Percentiles rank a stretch among this genome's conserved stretches.
phyloP scores from a whole-genome alignment of 1,140 invertebrate genomes.

The Camponotus vicinus region DNA sequence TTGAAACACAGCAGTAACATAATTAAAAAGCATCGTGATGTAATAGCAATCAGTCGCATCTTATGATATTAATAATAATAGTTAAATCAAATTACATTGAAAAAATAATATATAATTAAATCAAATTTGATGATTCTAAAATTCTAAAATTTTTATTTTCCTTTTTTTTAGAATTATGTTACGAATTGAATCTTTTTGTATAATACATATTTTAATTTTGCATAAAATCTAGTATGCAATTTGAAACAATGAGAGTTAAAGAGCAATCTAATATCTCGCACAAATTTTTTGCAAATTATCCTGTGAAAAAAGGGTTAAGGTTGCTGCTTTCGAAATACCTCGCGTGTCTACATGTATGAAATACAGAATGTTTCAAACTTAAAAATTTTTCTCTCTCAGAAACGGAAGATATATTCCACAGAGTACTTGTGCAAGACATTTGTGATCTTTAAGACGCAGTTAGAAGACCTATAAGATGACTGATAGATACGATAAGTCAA shows the following conservation, averaged over 20 bases:
- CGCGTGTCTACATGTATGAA: background rate
- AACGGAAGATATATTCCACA: background rate
- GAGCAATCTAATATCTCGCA: background rate
- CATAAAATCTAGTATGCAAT: background rate
- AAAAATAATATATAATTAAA: too few relatives aligned
- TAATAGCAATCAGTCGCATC: too few relatives aligned
- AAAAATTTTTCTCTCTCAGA: background rate
- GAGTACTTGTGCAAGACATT: background rate
- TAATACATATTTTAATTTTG: background rate
- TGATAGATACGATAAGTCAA: constrained; percentile 17
- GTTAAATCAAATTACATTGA: too few relatives aligned
- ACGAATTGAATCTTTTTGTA: background rate
- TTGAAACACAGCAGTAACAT: background rate
- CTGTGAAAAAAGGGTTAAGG: background rate
- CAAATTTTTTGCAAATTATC: background rate
- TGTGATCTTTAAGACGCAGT: background rate
- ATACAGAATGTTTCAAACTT: background rate
- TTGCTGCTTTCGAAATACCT: background rate
- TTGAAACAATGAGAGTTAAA: background rate
- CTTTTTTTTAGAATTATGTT: background rate
- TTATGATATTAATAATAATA: background rate
- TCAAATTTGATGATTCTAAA: background rate
- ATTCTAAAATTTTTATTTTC: too few relatives aligned
- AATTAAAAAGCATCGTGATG: too few relatives aligned
- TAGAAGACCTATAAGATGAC: constrained; percentile 26